A percentile compares a stretch with the other conserved stretches of the same genome.
Evolutionary conservation across 2,113 vertebrate species (phyloP).

Genomic region (Recurvirostra avosetta): DNA sequence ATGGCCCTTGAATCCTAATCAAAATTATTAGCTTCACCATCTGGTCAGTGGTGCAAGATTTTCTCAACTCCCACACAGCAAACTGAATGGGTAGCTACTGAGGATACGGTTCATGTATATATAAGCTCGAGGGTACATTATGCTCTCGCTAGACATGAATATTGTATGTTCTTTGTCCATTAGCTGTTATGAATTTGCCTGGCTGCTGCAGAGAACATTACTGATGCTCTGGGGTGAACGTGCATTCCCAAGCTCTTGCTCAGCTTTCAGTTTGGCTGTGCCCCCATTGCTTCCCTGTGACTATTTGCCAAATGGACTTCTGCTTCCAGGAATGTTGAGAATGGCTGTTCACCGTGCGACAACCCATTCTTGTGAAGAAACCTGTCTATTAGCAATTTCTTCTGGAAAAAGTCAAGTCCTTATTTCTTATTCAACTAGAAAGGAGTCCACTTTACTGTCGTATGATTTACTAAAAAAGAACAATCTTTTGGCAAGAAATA

Average conservation of each 20-base stretch:
- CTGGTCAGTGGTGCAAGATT: background rate
- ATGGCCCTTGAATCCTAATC: background rate
- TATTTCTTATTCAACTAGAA: background rate
- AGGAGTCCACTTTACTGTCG: background rate
- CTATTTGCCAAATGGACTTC: background rate
- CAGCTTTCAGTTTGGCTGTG: background rate
- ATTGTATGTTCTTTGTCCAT: background rate
- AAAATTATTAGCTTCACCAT: background rate
- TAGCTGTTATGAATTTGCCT: background rate
- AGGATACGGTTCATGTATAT: background rate
- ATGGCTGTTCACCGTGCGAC: background rate
- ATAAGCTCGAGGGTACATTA: background rate
- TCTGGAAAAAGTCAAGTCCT: background rate
- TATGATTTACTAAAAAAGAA: background rate
- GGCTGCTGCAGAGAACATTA: background rate
- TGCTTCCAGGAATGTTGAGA: background rate
- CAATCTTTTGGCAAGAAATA: background rate
- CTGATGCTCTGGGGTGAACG: background rate
- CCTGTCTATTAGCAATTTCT: background rate
- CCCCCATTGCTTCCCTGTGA: background rate
- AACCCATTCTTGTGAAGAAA: background rate
- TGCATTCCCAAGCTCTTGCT: background rate
- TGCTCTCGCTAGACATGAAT: background rate
- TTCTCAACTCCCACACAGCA: background rate
- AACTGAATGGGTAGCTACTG: background rate